These are phyloP conservation scores for Idaea aversata DNA, from an alignment of 2,888 invertebrate species.

Conservation along the genomic window DNA sequence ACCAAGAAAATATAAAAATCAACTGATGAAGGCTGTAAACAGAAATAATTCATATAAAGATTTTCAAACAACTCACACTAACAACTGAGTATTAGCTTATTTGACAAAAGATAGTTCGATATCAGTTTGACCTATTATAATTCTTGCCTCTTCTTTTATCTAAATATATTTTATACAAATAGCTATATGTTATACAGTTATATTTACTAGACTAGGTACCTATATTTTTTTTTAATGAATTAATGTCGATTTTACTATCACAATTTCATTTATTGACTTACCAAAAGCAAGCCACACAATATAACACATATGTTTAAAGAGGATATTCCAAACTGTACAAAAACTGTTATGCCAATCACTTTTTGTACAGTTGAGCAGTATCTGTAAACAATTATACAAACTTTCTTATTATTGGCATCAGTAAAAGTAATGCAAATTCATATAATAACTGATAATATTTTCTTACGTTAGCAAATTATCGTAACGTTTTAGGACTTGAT, in stretches of 20 bases:
- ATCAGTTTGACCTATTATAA: too few species aligned
- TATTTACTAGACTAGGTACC: too few species aligned
- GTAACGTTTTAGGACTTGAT: slow-evolving; percentile 46
- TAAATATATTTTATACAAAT: too few species aligned
- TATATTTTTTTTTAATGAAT: too few species aligned
- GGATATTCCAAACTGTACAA: slow-evolving; percentile 54
- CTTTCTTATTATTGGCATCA: not conserved
- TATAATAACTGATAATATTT: not conserved
- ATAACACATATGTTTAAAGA: slow-evolving; percentile 57
- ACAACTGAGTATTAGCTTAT: too few species aligned
- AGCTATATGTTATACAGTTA: too few species aligned
- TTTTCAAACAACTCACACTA: too few species aligned
- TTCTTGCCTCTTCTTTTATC: too few species aligned
- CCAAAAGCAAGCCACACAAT: slow-evolving; percentile 51
- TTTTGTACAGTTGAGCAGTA: slow-evolving; percentile 48
- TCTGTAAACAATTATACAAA: slow-evolving; percentile 38
- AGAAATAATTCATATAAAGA: not conserved
- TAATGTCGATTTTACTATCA: too few species aligned
- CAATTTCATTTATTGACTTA: slow-evolving; percentile 26
- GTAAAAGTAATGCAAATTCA: not conserved
- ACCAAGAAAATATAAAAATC: slow-evolving; percentile 43
- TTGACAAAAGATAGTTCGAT: too few species aligned
- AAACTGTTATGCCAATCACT: slow-evolving; percentile 48
- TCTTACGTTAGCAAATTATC: slow-evolving; percentile 51
- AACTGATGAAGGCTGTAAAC: slow-evolving; percentile 41